Evolutionary conservation across 2,797 vertebrate genomes (phyloP).

Genomic region (Amblyraja radiata): DNA sequence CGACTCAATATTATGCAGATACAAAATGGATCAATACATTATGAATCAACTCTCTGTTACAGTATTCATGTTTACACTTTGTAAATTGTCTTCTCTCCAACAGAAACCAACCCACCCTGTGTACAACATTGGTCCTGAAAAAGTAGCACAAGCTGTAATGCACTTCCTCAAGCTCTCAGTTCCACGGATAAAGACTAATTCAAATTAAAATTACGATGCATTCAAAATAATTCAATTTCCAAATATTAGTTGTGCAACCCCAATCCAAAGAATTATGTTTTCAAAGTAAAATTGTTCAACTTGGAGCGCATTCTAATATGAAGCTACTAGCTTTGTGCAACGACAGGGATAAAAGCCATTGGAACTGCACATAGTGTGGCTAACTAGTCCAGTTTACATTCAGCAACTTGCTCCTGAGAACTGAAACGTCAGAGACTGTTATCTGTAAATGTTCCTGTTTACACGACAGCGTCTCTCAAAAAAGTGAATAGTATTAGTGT

Average conservation of each 20-base stretch:
- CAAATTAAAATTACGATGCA: neutral
- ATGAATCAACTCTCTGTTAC: neutral
- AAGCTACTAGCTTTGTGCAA: neutral
- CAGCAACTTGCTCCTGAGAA: neutral
- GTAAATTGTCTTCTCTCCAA: neutral
- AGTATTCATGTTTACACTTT: neutral
- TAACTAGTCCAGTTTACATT: neutral
- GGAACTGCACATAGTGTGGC: neutral
- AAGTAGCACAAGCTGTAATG: slow-evolving; percentile 73
- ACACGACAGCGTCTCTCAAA: neutral
- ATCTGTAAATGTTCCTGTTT: neutral
- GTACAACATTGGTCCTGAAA: slow-evolving; percentile 90
- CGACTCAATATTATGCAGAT: neutral
- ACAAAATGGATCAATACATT: too few relatives aligned
- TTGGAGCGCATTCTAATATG: neutral
- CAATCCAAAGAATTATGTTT: slow-evolving; percentile 14
- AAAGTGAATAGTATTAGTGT: neutral
- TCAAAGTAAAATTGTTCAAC: slow-evolving; percentile 8
- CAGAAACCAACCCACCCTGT: slow-evolving; percentile 87
- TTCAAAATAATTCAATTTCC: neutral
- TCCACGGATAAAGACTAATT: slow-evolving; percentile 49
- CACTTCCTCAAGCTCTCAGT: slow-evolving; percentile 72
- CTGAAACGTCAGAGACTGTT: neutral
- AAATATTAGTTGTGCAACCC: neutral
- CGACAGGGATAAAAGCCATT: neutral